Conservation (phyloP, 1,140 invertebrate genomes). For the Drosophila bipectinata region DNA sequence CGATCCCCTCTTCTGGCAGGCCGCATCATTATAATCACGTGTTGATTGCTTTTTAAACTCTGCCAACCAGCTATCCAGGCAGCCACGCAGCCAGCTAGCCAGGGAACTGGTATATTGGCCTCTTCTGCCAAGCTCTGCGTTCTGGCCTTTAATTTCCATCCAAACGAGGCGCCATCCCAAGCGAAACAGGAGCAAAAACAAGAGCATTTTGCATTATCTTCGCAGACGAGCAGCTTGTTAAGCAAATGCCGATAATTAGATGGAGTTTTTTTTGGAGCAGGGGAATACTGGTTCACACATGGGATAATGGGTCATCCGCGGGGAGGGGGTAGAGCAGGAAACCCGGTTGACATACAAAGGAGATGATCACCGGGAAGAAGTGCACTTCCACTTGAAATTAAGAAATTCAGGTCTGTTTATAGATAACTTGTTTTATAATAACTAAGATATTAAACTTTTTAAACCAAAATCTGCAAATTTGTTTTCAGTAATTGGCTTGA, state of each 20-base stretch:
- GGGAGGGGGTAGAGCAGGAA: conserved; percentile 14
- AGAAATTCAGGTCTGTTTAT: conserved; percentile 3
- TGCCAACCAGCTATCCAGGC: conserved; percentile 18
- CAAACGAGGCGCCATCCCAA: conserved; percentile 34
- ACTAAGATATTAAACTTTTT: background rate
- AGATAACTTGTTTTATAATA: background rate
- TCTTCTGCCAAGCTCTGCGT: conserved; percentile 9
- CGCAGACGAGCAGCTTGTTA: conserved; percentile 50
- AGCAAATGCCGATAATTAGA: conserved; percentile 58
- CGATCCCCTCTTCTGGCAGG: conserved; percentile 30
- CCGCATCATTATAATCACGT: conserved; percentile 81
- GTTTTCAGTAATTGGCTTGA: conserved; percentile 4
- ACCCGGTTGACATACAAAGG: conserved; percentile 41
- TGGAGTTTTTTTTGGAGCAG: background rate
- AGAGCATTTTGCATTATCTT: conserved; percentile 47
- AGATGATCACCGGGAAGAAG: conserved; percentile 11
- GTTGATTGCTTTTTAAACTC: conserved; percentile 82
- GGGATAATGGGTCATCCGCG: conserved; percentile 36
- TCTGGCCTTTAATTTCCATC: conserved; percentile 57
- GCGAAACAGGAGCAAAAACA: conserved; percentile 38
- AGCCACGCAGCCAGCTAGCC: conserved; percentile 6
- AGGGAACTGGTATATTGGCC: conserved; percentile 15
- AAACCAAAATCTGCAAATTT: background rate
- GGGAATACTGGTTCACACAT: conserved; percentile 43
- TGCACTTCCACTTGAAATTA: conserved; percentile 15